Evolutionary conservation across 2,888 invertebrate species (phyloP), one percentile per base, ranked within the genome.

Genomic region (Drosophila mulleri): DNA sequence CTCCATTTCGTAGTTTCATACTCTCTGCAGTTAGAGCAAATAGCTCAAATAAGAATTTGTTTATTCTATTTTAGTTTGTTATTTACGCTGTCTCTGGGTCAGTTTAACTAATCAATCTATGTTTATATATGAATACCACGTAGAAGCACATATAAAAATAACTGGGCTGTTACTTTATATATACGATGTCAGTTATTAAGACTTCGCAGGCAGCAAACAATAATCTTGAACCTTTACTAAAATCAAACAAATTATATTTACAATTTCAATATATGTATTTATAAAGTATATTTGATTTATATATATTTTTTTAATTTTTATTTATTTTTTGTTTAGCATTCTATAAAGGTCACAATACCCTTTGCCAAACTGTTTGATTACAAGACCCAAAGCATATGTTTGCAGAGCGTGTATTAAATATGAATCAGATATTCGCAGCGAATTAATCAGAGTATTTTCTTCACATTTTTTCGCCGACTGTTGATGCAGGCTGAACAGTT

Each of bases 381-480:
- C 26, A 3, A 35, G 26, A 23, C 35, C 14, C 35, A 53, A 37
- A 41, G 3, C 70, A 71, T 79, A 85, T 85, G 83, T 70, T 83
- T 61, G 61, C 61, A 54, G 53, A 48, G 64, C 76, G 73, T 79
- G 76, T 66, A 63, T 57, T 70, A 80, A 88, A 88, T 83, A 74
- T 79, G 61, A 71, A 88, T 56, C 69, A 64, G 69, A 66, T 54
- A 58, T 60, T 63, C 23, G 42, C 65, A 44, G 11, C 20, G 35
- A 62, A 62, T 70, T 78, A 77, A 74, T 73, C 75, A 60, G 62
- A 69, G 26, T 45, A 16, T 29, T 32, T 48, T 50, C 48, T 50
- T 29, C 29, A 16, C 29, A 23, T 26, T 32, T 66, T 6, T 45
- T n/a, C 2, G 18, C 3, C 18, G 32, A 59, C 70, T 68, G 60